These are phyloP conservation scores for Drosophila takahashii DNA, from an alignment of 1,140 invertebrate species.

Conservation along the genomic window DNA sequence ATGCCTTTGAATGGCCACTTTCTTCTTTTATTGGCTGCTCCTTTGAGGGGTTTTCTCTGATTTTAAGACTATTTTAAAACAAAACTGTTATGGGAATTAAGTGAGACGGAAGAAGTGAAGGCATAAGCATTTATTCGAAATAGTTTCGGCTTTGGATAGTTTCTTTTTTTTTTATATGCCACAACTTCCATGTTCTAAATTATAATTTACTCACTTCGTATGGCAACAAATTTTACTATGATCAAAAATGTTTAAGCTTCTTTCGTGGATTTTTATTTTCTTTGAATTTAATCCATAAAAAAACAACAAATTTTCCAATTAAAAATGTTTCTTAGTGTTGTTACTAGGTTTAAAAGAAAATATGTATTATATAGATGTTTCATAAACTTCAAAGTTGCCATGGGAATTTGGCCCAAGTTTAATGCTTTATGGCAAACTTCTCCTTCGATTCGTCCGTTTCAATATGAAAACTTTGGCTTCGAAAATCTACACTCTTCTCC, in stretches of 20 bases:
- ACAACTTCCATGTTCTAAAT: no score
- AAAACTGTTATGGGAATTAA: neutral
- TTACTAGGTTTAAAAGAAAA: neutral
- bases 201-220: no score
- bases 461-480: neutral
- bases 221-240: no score
- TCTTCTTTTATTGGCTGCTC: neutral
- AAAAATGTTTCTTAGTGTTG: neutral
- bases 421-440: no score
- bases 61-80: neutral
- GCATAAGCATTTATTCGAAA: no score
- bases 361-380: neutral
- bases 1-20: constrained; percentile 1
- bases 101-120: neutral
- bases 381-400: neutral
- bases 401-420: neutral
- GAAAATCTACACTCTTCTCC: neutral
- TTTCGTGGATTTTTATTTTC: no score
- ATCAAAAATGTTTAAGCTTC: no score
- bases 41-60: neutral
- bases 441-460: neutral
- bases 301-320: neutral
- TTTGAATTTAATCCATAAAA: no score
- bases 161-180: no score
- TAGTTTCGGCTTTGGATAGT: no score